These are phyloP conservation scores for Harpalus rufipes DNA, from an alignment of 2,888 invertebrate genomes.

Conservation along the genomic window DNA sequence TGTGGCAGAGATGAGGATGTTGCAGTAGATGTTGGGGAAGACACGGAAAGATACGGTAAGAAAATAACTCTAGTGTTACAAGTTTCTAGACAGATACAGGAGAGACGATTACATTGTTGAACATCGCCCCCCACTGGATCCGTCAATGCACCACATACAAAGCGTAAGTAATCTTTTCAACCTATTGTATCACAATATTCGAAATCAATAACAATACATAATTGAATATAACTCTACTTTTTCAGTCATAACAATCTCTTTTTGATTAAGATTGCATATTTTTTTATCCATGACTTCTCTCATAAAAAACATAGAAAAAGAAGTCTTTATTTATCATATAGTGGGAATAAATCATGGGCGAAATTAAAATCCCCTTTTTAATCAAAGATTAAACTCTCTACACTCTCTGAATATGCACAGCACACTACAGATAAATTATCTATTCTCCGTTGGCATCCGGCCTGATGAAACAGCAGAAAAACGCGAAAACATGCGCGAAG, in stretches of 20 bases:
- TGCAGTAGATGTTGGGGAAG: too few species aligned
- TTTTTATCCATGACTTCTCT: too few species aligned
- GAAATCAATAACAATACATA: background rate
- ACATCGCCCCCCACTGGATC: too few species aligned
- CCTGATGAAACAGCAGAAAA: conserved; percentile 56
- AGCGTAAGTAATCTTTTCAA: too few species aligned
- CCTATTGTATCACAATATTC: background rate
- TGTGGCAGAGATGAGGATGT: too few species aligned
- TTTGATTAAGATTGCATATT: too few species aligned
- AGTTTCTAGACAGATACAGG: too few species aligned
- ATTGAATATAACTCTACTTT: background rate
- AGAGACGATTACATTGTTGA: too few species aligned
- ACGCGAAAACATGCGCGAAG: conserved; percentile 29
- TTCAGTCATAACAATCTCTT: background rate
- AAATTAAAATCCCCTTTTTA: conserved; percentile 55
- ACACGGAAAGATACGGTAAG: too few species aligned
- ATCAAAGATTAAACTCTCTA: conserved; percentile 50
- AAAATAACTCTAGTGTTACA: too few species aligned
- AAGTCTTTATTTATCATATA: conserved; percentile 25
- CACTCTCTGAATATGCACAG: conserved; percentile 9
- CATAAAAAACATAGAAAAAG: background rate
- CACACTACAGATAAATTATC: conserved; percentile 48
- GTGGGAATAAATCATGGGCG: conserved; percentile 28
- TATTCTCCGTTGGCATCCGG: conserved; percentile 24
- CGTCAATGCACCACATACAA: too few species aligned